Conservation (phyloP, 1,140 invertebrate genomes). For the Drosophila sturtevanti region DNA sequence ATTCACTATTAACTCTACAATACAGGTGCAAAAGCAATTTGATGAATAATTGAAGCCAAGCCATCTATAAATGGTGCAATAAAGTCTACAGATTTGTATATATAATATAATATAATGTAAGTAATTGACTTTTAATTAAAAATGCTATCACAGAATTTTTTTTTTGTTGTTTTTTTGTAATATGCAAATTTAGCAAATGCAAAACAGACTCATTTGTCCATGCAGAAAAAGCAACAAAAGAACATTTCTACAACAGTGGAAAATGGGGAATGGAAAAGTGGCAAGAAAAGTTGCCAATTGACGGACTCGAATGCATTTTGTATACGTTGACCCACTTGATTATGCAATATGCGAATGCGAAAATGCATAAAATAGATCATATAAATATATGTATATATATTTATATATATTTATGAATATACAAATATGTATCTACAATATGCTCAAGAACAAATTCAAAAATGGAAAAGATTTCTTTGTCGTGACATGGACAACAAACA, state of each 20-base stretch:
- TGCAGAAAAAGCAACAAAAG: not conserved
- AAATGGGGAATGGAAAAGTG: not conserved
- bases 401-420: constrained; percentile 19
- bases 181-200: constrained; percentile 5
- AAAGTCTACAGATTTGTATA: not conserved
- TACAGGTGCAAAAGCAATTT: not conserved
- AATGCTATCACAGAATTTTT: not conserved
- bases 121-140: not conserved
- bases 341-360: constrained; percentile 37
- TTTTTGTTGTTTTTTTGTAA: not conserved
- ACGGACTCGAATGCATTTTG: not conserved
- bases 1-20: not conserved
- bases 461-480: constrained; percentile 71
- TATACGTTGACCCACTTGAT: constrained; percentile 22
- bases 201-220: constrained; percentile 1
- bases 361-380: constrained; percentile 41
- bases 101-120: not conserved
- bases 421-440: constrained; percentile 9
- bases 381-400: constrained; percentile 6
- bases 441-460: constrained; percentile 45
- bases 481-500: constrained; percentile 37
- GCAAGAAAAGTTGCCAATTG: not conserved
- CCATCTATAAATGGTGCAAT: not conserved
- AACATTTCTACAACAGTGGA: not conserved
- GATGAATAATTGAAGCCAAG: not conserved